Percentiles rank a stretch among this genome's conserved stretches.
Conservation (phyloP, 2,888 invertebrate genomes). For the Rotaria socialis region DNA sequence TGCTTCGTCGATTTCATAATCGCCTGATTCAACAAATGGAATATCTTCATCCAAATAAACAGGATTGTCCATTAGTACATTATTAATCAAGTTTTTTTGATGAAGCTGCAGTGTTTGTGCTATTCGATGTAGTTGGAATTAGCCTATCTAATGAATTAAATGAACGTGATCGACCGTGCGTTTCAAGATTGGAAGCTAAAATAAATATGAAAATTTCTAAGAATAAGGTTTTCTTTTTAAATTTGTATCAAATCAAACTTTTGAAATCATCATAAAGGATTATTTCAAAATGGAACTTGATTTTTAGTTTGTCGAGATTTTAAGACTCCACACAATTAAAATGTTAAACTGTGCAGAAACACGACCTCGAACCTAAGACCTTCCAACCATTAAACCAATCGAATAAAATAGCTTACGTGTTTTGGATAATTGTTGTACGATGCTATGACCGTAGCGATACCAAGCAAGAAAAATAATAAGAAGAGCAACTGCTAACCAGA, state of each 20-base stretch:
- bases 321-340: background rate
- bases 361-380: background rate
- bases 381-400: background rate
- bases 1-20: constrained; percentile 18
- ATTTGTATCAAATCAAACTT: background rate
- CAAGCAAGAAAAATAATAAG: constrained; percentile 27
- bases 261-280: background rate
- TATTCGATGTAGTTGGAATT: background rate
- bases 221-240: background rate
- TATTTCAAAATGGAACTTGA: background rate
- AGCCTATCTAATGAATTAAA: background rate
- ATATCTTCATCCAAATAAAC: constrained; percentile 31
- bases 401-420: constrained; percentile 9
- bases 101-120: background rate
- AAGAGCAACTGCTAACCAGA: background rate
- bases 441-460: background rate
- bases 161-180: background rate
- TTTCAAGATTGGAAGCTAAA: background rate
- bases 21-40: constrained; percentile 20
- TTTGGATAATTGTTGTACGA: constrained; percentile 17
- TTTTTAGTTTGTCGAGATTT: background rate
- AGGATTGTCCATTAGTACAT: constrained; percentile 21
- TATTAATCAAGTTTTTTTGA: constrained; percentile 23
- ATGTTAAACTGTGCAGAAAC: background rate
- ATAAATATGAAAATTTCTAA: background rate